A percentile compares a stretch with the other conserved stretches of the same genome.
These are phyloP conservation scores for Drosophila paucipuncta DNA, from an alignment of 2,888 invertebrate genomes.

Conservation along the genomic window DNA sequence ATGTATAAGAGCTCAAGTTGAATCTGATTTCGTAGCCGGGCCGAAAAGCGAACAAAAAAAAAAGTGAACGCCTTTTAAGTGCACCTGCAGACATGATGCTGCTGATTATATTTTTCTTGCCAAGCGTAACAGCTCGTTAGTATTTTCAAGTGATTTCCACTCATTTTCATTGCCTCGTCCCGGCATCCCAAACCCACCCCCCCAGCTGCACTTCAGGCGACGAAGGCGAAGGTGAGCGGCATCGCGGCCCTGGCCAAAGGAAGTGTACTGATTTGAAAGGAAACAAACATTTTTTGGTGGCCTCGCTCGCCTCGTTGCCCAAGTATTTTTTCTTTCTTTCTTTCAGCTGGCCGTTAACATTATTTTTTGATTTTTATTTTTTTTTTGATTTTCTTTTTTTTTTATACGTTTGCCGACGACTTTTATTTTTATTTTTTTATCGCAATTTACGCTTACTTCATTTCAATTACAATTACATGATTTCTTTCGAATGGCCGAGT, in stretches of 20 bases:
- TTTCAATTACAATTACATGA: slow-evolving; percentile 75
- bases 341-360: slow-evolving; percentile 41
- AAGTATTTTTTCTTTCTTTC: slow-evolving; percentile 24
- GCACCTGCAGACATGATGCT: slow-evolving; percentile 82
- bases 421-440: slow-evolving; percentile 52
- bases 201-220: slow-evolving; percentile 31
- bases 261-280: slow-evolving; percentile 80
- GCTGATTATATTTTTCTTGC: slow-evolving; percentile 82
- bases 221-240: slow-evolving; percentile 58
- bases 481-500: slow-evolving; percentile 47
- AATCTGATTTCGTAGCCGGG: background rate
- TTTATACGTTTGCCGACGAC: slow-evolving; percentile 32
- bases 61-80: slow-evolving; percentile 81
- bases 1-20: slow-evolving; percentile 1
- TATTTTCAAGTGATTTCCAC: slow-evolving; percentile 82
- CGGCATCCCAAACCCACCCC: background rate
- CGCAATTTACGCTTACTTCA: slow-evolving; percentile 80
- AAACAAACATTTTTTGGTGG: slow-evolving; percentile 73
- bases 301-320: slow-evolving; percentile 34
- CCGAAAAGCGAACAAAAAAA: slow-evolving; percentile 9
- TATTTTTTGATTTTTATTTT: slow-evolving; percentile 5
- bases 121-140: slow-evolving; percentile 82
- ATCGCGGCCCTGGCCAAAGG: slow-evolving; percentile 57
- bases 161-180: slow-evolving; percentile 65
- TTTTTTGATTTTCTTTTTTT: slow-evolving; percentile 18